phyloP scores from a whole-genome alignment of 2,888 invertebrate genomes.

The Strigamia transsilvanica region DNA sequence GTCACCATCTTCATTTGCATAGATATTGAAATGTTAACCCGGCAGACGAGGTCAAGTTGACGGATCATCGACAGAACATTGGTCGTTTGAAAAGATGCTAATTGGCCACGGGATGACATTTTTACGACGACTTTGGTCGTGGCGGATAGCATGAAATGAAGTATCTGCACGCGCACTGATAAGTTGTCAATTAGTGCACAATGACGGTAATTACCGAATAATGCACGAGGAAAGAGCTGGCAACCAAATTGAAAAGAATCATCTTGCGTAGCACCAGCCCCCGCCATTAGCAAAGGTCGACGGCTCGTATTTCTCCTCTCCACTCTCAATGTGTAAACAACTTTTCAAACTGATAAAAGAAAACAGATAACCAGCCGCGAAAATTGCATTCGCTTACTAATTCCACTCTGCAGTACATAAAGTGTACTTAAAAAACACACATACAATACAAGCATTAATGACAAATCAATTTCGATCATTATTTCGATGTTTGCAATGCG shows the following conservation, averaged over 20 bases:
- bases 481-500: too few species aligned
- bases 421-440: too few species aligned
- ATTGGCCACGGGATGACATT: conserved; percentile 27
- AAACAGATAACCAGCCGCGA: not conserved
- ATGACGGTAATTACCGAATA: conserved; percentile 48
- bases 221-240: conserved; percentile 38
- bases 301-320: conserved; percentile 10
- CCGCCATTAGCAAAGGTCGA: conserved; percentile 21
- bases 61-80: conserved; percentile 21
- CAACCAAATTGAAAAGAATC: conserved; percentile 45
- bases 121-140: conserved; percentile 20
- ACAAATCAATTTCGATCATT: too few species aligned
- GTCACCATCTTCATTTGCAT: not conserved
- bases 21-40: conserved; percentile 5
- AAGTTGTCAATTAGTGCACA: conserved; percentile 49
- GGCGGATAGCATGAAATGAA: not conserved
- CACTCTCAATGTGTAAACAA: conserved; percentile 6
- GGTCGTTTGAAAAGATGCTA: conserved; percentile 34
- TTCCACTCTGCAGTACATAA: too few species aligned
- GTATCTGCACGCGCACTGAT: conserved; percentile 42
- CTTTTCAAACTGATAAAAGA: not conserved
- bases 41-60: conserved; percentile 7
- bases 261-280: conserved; percentile 20
- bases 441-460: too few species aligned
- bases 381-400: too few species aligned